phyloP scores from a whole-genome alignment of 2,113 vertebrate species.

The Naja naja region DNA sequence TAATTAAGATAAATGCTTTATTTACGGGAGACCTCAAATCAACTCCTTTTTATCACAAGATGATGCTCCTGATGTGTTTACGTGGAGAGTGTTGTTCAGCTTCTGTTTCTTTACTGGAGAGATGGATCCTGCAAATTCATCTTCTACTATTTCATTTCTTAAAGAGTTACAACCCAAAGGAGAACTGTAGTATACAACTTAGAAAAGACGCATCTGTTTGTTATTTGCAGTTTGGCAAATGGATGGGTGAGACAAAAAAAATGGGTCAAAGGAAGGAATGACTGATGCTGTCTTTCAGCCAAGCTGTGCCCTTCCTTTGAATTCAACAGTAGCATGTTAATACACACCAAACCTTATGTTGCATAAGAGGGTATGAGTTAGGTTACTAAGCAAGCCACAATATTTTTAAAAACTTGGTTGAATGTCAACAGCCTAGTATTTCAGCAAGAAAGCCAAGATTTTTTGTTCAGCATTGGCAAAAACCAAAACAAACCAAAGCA shows the following conservation, averaged over 20 bases:
- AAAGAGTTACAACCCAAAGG: conserved; percentile 45
- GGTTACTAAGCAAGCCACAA: conserved; percentile 48
- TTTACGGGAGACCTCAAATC: conserved; percentile 30
- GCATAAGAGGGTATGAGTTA: conserved; percentile 37
- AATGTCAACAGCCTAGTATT: neutral
- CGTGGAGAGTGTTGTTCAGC: conserved; percentile 36
- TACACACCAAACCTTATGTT: conserved; percentile 32
- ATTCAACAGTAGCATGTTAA: conserved; percentile 40
- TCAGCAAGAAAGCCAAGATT: neutral
- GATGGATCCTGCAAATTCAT: conserved; percentile 5
- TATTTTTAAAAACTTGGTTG: conserved; percentile 47
- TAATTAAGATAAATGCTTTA: conserved; percentile 16
- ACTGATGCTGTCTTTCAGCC: conserved; percentile 17
- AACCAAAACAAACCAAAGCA: neutral
- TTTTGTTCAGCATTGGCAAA: neutral
- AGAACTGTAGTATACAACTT: conserved; percentile 34
- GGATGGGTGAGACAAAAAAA: conserved; percentile 52
- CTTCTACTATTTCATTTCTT: conserved; percentile 35
- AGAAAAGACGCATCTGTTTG: conserved; percentile 33
- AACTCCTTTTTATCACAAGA: conserved; percentile 32
- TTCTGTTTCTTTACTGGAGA: conserved; percentile 26
- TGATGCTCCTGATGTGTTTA: conserved; percentile 42
- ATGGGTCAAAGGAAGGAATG: conserved; percentile 44
- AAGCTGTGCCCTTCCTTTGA: conserved; percentile 58
- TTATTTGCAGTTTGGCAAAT: conserved; percentile 44